A percentile compares a stretch with the other conserved stretches of the same genome.
Conservation (phyloP, 2,797 vertebrate genomes). For the Decapterus maruadsi region DNA sequence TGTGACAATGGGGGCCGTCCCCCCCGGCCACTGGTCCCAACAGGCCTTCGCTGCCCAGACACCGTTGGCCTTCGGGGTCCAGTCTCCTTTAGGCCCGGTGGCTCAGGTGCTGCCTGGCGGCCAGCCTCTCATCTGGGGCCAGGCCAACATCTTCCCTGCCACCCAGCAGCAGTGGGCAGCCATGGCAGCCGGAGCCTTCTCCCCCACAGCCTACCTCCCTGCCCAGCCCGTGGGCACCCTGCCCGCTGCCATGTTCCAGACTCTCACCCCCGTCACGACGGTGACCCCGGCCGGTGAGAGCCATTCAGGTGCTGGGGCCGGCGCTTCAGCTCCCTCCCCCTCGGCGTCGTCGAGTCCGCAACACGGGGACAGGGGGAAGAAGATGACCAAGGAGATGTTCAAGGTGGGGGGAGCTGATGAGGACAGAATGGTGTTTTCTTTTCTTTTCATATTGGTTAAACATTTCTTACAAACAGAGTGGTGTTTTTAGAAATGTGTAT, state of each 20-base stretch:
- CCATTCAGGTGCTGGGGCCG: constrained; percentile 71
- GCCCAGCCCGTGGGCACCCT: constrained; percentile 96
- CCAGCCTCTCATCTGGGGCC: constrained; percentile 97
- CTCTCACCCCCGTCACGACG: constrained; percentile 91
- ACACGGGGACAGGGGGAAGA: constrained; percentile 91
- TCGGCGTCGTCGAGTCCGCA: constrained; percentile 93
- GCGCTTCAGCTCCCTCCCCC: constrained; percentile 73
- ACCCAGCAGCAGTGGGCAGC: constrained; percentile 96
- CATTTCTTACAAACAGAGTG: too few relatives aligned
- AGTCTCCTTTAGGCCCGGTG: constrained; percentile 90
- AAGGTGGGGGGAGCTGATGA: constrained; percentile 63
- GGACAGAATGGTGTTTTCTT: background rate
- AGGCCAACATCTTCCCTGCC: constrained; percentile 94
- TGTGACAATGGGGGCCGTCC: constrained; percentile 98
- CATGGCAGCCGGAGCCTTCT: constrained; percentile 95
- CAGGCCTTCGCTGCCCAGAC: constrained; percentile 93
- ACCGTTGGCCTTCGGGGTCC: constrained; percentile 94
- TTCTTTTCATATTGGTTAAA: too few relatives aligned
- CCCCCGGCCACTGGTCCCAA: constrained; percentile 97
- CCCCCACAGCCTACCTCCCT: constrained; percentile 98
- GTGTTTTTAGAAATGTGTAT: background rate
- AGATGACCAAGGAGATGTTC: constrained; percentile 90
- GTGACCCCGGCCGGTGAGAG: constrained; percentile 89
- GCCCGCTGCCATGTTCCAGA: constrained; percentile 98
- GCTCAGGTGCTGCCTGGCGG: constrained; percentile 96